These are phyloP conservation scores for Morelia viridis DNA, from an alignment of 2,797 vertebrate genomes.

Conservation along the genomic window DNA sequence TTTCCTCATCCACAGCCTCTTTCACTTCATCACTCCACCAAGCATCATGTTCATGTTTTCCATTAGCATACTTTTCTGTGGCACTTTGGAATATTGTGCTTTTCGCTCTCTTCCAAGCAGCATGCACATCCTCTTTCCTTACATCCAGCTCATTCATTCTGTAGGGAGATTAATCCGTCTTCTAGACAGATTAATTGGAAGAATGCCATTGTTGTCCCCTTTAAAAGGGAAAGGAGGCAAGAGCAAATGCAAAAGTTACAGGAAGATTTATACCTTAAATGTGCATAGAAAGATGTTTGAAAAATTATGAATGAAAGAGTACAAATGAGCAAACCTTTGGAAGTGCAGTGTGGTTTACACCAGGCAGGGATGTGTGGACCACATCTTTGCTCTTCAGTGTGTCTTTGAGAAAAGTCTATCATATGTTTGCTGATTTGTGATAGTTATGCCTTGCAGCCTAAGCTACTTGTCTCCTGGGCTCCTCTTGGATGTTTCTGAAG, in stretches of 20 bases:
- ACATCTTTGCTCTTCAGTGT: too few relatives aligned
- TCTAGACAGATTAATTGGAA: too few relatives aligned
- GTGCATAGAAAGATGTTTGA: too few relatives aligned
- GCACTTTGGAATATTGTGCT: neutral
- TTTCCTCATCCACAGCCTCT: neutral
- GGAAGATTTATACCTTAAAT: too few relatives aligned
- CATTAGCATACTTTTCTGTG: neutral
- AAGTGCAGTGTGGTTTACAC: neutral
- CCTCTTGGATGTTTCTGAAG: too few relatives aligned
- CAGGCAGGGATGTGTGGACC: too few relatives aligned
- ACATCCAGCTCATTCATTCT: neutral
- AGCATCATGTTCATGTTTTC: neutral
- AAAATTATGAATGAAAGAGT: too few relatives aligned
- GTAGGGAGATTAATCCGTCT: neutral
- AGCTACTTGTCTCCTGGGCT: too few relatives aligned
- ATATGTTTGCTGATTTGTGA: neutral
- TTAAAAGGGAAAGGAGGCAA: too few relatives aligned
- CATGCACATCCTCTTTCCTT: neutral
- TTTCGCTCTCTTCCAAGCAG: neutral
- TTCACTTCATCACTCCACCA: neutral
- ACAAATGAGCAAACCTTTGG: neutral
- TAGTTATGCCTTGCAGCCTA: neutral
- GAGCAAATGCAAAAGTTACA: too few relatives aligned
- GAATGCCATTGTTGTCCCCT: too few relatives aligned
- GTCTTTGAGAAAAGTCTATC: too few relatives aligned